phyloP scores from a whole-genome alignment of 2,113 vertebrate species.

The Corythaeola cristata region DNA sequence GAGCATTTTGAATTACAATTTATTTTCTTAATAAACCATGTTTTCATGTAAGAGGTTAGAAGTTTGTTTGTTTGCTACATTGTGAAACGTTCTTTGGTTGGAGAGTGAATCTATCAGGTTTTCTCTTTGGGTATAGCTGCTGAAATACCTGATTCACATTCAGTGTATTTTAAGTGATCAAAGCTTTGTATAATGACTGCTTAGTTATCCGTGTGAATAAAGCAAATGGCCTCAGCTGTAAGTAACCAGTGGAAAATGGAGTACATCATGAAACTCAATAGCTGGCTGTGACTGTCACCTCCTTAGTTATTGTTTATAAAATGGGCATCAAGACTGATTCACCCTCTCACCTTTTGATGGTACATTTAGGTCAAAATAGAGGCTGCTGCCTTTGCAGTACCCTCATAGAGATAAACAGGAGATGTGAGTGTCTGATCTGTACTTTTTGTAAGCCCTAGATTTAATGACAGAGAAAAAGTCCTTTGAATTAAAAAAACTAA shows the following conservation, averaged over 20 bases:
- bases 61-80: background rate
- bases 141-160: background rate
- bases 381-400: background rate
- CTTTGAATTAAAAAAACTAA: conserved; percentile 42
- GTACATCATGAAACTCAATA: background rate
- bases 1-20: background rate
- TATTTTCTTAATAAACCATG: background rate
- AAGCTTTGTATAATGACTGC: background rate
- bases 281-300: background rate
- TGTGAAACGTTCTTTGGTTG: background rate
- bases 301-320: background rate
- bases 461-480: conserved; percentile 37
- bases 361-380: background rate
- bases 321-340: background rate
- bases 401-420: background rate
- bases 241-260: background rate
- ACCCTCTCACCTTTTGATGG: background rate
- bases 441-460: background rate
- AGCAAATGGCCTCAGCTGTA: background rate
- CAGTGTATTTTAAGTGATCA: background rate
- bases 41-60: background rate
- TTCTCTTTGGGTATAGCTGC: background rate
- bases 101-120: background rate
- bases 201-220: background rate
- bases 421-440: background rate